A percentile compares a stretch with the other conserved stretches of the same genome.
Evolutionary conservation across 2,797 vertebrate species (phyloP).

Genomic region (Gymnopithys bicolor): DNA sequence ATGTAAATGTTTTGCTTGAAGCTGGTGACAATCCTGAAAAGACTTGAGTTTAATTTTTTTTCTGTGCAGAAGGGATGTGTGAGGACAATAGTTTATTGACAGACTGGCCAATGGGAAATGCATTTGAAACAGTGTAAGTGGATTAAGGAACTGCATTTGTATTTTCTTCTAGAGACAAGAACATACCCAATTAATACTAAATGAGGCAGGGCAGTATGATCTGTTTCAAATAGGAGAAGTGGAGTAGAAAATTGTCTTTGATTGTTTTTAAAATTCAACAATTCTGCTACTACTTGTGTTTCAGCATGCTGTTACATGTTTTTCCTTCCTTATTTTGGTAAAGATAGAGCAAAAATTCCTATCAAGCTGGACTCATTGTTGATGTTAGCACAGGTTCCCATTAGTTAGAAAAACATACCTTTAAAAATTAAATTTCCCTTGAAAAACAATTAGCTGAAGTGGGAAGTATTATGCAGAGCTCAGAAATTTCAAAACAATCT

Average conservation of each 20-base stretch:
- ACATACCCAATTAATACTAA: slow-evolving; percentile 39
- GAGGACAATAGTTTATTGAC: neutral
- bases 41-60: neutral
- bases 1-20: neutral
- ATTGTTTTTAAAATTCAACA: slow-evolving; percentile 32
- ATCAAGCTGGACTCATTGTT: slow-evolving; percentile 3
- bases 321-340: slow-evolving; percentile 32
- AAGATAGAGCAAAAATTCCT: slow-evolving; percentile 41
- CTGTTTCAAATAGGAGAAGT: slow-evolving; percentile 22
- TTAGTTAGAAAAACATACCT: slow-evolving; percentile 59
- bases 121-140: neutral
- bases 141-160: slow-evolving; percentile 14
- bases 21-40: neutral
- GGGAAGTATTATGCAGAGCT: slow-evolving; percentile 42
- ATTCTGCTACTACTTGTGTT: slow-evolving; percentile 7
- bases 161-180: slow-evolving; percentile 22
- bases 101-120: neutral
- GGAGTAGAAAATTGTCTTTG: slow-evolving; percentile 44
- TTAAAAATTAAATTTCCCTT: slow-evolving; percentile 60
- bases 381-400: slow-evolving; percentile 38
- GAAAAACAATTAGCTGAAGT: slow-evolving; percentile 55
- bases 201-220: slow-evolving; percentile 37
- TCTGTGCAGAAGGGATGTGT: neutral
- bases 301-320: neutral
- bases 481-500: slow-evolving; percentile 37